Evolutionary conservation across 64 coral and sea anemone genomes (phyloP).

Genomic region (Montipora foliosa): DNA sequence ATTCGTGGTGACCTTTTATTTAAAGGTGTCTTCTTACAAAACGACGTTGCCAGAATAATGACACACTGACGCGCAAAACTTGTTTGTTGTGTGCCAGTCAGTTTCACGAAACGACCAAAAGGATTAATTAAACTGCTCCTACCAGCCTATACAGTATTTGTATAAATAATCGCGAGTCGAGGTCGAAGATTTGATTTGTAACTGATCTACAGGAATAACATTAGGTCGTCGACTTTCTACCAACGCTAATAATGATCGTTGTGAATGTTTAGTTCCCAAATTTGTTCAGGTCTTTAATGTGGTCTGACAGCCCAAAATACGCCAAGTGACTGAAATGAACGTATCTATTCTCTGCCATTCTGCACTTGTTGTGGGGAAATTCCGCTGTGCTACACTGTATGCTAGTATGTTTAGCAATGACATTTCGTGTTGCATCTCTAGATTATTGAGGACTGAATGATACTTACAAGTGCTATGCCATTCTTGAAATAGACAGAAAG

Average conservation of each 20-base stretch:
- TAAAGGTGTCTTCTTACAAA: not conserved
- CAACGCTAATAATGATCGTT: not conserved
- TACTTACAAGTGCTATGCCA: not conserved
- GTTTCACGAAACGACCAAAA: not conserved
- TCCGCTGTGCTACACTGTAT: no score
- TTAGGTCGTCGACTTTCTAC: not conserved
- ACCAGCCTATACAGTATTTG: not conserved
- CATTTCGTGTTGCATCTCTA: not conserved
- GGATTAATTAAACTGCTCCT: not conserved
- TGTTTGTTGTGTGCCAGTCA: not conserved
- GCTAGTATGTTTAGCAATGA: not conserved
- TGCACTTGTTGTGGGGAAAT: no score
- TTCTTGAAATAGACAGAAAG: not conserved
- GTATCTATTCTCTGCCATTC: not conserved
- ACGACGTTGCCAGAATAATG: not conserved
- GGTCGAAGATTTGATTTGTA: not conserved
- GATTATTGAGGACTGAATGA: not conserved
- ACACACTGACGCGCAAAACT: not conserved
- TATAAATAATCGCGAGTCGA: not conserved
- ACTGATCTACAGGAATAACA: not conserved
- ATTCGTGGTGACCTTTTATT: not conserved
- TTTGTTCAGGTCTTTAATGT: not conserved
- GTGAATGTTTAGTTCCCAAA: not conserved
- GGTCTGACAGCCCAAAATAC: not conserved
- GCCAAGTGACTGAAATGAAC: not conserved